Base-by-base conservation (phyloP, 2,888 invertebrate genomes). In the Marasmarcha lunaedactyla region DNA sequence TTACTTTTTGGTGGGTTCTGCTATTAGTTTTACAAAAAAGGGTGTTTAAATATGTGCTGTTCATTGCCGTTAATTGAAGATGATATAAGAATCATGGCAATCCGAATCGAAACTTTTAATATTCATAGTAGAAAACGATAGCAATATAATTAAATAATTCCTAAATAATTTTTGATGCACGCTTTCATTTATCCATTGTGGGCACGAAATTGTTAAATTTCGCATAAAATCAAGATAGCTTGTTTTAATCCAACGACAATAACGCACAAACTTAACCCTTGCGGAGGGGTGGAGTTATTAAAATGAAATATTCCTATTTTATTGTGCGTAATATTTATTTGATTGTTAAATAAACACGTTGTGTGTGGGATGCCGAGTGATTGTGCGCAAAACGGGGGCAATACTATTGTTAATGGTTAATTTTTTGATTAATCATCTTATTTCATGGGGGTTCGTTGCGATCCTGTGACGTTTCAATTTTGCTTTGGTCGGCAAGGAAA, bases 231-330 rank as follows among this genome's bases (percentile, higher is more conserved):
- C 79, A 54, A 74, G 81, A 83, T 83, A 76, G 47, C 41, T 49
- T 51, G 52, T 58, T 62, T 60, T 71, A 72, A 78, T 78, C 76
- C 69, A 53, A 44, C 51, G 59, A 70, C 62, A 73, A 73, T 25
- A 12, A 35, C 59, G 58, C 20, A 5, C 64, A 66, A 62, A 68
- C 59, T 68, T 49, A 77, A 79, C 81, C 83, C 78, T 79, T 79
- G 52, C 57, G 48, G 7, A 65, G 56, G 71, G 72, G 72, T 66
- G 78, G 71, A 49, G 63, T 66, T 71, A 71, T 73, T 71, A 76
- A 79, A 79, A 77, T 81, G 83, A 83, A 79, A 83, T 83, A 83
- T 81, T 81, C 73, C 62, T 68, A 72, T 81, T 83, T 81, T 78
- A 83, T 78, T 73, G 68, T 76, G 58, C 68, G 73, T 81, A 78